Base-by-base conservation (phyloP, 1,140 invertebrate genomes). In the Leptestheria dahalacensis region DNA sequence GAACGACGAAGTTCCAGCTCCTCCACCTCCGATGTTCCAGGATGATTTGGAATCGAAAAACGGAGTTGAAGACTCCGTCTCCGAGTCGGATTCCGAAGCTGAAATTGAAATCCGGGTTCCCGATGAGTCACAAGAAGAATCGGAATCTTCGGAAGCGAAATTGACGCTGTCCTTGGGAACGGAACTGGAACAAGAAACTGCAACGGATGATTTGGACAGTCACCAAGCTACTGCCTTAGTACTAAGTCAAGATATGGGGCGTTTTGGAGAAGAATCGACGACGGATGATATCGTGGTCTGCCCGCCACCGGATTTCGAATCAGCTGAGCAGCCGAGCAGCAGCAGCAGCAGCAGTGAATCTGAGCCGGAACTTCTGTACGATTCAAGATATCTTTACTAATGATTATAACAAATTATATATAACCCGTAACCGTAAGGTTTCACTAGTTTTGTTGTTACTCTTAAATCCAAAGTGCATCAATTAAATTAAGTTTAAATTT, bases 1-100 rank as follows among this genome's bases (percentile, higher is more conserved):
- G 79, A 75, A 81, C 41, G 81, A 81, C 63, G 74, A 78, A 62
- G 68, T 81, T n/a, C 80, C 80, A 10, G 77, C 78, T 1, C 80
- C 80, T 2, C 80, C 80, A 1, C 78, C n/a, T n/a, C n/a, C 73
- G 52, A 77, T 70, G n/a, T 81, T 80, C 62, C 68, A 78, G 11
- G 79, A 81, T 62, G 50, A 33, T 53, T 51, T 6, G 4, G 11
- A 52, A 10, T 52, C 50, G 20, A n/a, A n/a, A n/a, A n/a, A n/a
- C n/a, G n/a, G n/a, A n/a, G n/a, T n/a, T n/a, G n/a, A n/a, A n/a
- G n/a, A n/a, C n/a, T n/a, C n/a, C n/a, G n/a, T n/a, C n/a, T n/a
- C n/a, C 33, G 6, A 41, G 15, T 41, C 33, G 15, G 33, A 41
- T 41, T 41, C 33, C 15, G 33, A 41, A 41, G 33, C 33, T 41